Evolutionary conservation across 2,797 vertebrate species (phyloP).

Genomic region (Clarias pachynema): DNA sequence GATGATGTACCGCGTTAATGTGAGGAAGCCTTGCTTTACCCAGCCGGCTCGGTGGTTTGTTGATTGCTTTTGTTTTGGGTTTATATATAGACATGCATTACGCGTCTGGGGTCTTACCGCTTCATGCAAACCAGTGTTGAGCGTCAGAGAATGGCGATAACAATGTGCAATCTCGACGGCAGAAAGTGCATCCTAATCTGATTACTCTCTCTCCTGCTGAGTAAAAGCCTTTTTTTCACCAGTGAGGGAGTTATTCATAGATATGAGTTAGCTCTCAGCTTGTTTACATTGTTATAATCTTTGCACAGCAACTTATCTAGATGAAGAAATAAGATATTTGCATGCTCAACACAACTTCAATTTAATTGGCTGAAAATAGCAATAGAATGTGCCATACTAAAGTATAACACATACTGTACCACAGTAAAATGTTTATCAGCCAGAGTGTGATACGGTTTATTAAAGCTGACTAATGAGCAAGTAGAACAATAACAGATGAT

Average conservation of each 20-base stretch:
- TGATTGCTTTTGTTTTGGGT: conserved; percentile 55
- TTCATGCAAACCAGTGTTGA: conserved; percentile 55
- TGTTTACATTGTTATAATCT: neutral
- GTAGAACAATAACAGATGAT: neutral
- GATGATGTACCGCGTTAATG: conserved; percentile 11
- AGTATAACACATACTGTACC: no score
- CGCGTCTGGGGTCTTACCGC: conserved; percentile 64
- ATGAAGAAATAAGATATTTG: conserved; percentile 2
- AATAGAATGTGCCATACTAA: neutral
- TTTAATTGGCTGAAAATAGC: neutral
- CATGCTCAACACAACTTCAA: neutral
- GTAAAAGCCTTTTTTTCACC: conserved; percentile 41
- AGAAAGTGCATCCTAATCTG: conserved; percentile 54
- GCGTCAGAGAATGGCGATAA: conserved; percentile 53
- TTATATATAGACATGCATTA: conserved; percentile 61
- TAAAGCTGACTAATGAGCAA: neutral
- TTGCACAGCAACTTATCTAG: neutral
- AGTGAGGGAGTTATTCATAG: conserved; percentile 49
- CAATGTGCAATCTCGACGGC: conserved; percentile 57
- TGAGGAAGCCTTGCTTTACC: conserved; percentile 38
- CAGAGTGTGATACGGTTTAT: neutral
- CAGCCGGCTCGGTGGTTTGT: conserved; percentile 13
- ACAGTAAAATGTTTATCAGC: neutral
- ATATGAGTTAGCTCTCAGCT: conserved; percentile 25
- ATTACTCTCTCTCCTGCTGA: conserved; percentile 52